Evolutionary conservation across 2,113 vertebrate genomes (phyloP), one percentile per base, ranked within the genome.

Genomic region (Todiramphus saurophagus): DNA sequence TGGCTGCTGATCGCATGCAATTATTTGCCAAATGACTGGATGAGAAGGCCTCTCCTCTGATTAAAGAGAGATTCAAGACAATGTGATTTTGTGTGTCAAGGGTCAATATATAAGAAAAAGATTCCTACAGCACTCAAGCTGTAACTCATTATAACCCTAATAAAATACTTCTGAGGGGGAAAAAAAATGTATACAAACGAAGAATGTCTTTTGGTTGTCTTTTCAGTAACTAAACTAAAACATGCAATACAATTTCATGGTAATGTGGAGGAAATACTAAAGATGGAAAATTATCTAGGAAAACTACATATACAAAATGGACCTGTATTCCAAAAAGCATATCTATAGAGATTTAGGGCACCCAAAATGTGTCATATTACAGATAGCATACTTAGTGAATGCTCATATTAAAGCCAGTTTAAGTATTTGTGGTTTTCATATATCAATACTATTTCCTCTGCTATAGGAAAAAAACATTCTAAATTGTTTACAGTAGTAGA

Each of bases 131-230:
- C 90, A 98, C 92, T 97, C 96, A 98, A 97, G 96, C 96, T 96
- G 97, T 97, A 98, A 97, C 94, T 98, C 97, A 97, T 99, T 98
- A 98, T 82, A 87, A 95, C 27, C 46, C 74, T 97, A 97, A 97
- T 96, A 98, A 97, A 97, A 98, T 93, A 97, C 96, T 97, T 98
- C 96, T 44, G 68, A 97, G 90, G 97, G 30, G 3, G 5, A 66
- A 50, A 96, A 91, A 96, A 91, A 70, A 86, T 96, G 24, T 78
- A 77, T 84, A 95, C 64, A 87, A 90, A 39, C 78, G 87, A 93
- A 70, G 53, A 46, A 24, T 86, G 66, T 4, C 18, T 94, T 97
- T 97, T 87, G 77, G 93, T 60, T 73, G 55, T 77, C 48, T 94
- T 96, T 96, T 97, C 84, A 94, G 91, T 80, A 97, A 95, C 83